Percentiles rank a stretch among this genome's conserved stretches.
phyloP scores from a whole-genome alignment of 1,140 invertebrate genomes.

The Argopecten irradians region DNA sequence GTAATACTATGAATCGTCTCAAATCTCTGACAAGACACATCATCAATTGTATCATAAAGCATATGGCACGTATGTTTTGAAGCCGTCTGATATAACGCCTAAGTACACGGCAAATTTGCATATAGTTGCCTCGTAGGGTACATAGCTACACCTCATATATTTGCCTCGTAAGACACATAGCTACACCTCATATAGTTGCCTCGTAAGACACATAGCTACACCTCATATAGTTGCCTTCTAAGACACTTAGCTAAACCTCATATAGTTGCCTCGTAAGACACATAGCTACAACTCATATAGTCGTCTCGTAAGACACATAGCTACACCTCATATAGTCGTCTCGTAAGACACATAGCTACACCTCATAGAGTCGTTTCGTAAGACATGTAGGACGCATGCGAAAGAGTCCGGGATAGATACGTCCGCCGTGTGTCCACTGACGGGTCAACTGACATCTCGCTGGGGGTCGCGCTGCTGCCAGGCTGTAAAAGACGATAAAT shows the following conservation, averaged over 20 bases:
- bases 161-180: background rate
- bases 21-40: no score
- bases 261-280: background rate
- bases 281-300: background rate
- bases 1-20: no score
- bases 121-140: no score
- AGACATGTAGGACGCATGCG: background rate
- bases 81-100: no score
- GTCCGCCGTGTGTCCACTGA: constrained; percentile 4
- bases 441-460: background rate
- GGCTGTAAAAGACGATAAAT: background rate
- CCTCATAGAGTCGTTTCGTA: background rate
- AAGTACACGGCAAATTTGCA: no score
- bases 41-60: no score
- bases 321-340: background rate
- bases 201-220: background rate
- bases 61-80: no score
- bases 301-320: background rate
- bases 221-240: background rate
- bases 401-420: background rate
- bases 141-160: no score
- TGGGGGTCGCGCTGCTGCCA: background rate
- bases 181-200: background rate
- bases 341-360: background rate
- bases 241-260: background rate